Percentiles rank a stretch among this genome's conserved stretches.
phyloP scores from a whole-genome alignment of 2,113 vertebrate species.

The Dipodomys spectabilis region DNA sequence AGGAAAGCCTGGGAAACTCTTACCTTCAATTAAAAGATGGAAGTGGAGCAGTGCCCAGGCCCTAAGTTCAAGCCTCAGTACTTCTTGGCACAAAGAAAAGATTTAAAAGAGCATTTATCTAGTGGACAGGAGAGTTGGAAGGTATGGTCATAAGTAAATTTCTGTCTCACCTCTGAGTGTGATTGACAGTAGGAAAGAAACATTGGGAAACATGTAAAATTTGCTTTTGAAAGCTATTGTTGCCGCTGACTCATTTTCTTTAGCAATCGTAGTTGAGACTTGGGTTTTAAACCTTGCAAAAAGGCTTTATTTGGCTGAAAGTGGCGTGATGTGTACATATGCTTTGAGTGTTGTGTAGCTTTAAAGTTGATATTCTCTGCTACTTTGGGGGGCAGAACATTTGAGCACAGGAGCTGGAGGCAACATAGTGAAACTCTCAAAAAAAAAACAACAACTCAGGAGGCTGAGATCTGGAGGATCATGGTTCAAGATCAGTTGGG shows the following conservation, averaged over 20 bases:
- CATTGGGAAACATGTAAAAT: background rate
- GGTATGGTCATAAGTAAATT: background rate
- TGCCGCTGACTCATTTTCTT: background rate
- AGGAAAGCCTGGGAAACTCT: no score
- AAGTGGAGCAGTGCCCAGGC: no score
- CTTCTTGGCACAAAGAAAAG: no score
- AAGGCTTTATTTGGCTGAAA: background rate
- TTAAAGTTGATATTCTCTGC: background rate
- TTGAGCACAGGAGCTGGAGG: background rate
- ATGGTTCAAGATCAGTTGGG: no score
- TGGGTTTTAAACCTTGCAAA: background rate
- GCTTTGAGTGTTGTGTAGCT: no score
- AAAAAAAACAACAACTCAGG: background rate
- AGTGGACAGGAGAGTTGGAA: background rate
- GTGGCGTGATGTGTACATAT: background rate
- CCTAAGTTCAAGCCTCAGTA: no score
- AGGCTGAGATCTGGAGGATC: no score
- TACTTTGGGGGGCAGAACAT: no score
- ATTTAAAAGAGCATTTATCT: background rate
- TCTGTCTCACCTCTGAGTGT: background rate
- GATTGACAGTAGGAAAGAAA: background rate
- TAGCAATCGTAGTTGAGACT: background rate
- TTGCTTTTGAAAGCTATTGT: background rate
- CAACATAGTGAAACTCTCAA: background rate
- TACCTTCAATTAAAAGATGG: no score